Evolutionary conservation across 2,797 vertebrate species (phyloP).

Genomic region (Clarias fuscus): DNA sequence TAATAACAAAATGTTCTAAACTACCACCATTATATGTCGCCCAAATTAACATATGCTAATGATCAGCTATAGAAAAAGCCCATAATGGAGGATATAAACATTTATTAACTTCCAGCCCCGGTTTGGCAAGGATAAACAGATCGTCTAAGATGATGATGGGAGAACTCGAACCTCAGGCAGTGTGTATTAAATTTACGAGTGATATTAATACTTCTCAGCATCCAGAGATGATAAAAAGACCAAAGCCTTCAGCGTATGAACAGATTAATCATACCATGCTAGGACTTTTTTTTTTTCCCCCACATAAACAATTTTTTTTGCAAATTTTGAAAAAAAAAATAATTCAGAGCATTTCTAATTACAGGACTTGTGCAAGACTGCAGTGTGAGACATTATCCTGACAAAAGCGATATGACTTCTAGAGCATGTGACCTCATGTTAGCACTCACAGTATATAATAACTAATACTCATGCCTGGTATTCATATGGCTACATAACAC

Average conservation of each 20-base stretch:
- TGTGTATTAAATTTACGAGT: constrained; percentile 36
- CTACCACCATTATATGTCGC: not conserved
- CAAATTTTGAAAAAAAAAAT: too few species aligned
- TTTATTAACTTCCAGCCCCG: constrained; percentile 37
- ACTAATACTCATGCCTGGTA: not conserved
- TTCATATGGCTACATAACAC: not conserved
- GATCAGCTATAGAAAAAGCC: constrained; percentile 9
- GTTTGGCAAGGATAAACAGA: constrained; percentile 22
- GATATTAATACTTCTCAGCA: constrained; percentile 41
- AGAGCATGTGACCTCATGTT: not conserved
- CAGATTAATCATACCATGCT: constrained; percentile 16
- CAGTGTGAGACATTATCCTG: not conserved
- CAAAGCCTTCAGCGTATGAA: constrained; percentile 43
- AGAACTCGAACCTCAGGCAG: constrained; percentile 43
- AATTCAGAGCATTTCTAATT: not conserved
- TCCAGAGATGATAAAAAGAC: constrained; percentile 33
- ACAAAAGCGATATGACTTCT: not conserved
- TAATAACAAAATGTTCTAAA: constrained; percentile 6
- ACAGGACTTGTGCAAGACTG: not conserved
- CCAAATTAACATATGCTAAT: constrained; percentile 28
- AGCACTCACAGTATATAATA: not conserved
- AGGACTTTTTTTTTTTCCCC: not conserved
- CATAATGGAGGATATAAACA: constrained; percentile 40
- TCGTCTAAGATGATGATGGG: constrained; percentile 19
- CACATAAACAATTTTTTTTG: not conserved